A percentile compares a stretch with the other conserved stretches of the same genome.
phyloP scores from a whole-genome alignment of 2,797 vertebrate species.

The Pitangus sulphuratus region DNA sequence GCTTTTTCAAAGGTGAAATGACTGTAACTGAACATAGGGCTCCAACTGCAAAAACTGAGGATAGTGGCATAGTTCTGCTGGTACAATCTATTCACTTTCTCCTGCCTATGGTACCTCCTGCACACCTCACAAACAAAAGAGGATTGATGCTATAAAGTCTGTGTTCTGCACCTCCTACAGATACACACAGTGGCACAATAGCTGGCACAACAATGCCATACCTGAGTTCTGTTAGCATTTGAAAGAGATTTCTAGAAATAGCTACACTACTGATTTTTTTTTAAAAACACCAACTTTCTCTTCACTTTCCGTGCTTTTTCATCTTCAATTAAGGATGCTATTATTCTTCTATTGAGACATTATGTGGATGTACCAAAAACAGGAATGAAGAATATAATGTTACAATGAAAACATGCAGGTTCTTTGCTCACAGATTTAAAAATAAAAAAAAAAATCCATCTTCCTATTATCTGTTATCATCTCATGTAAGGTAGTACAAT shows the following conservation, averaged over 20 bases:
- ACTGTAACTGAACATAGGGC: not conserved
- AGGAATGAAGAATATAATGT: accelerated
- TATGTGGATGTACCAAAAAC: not conserved
- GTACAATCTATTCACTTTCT: not conserved
- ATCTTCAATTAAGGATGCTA: not conserved
- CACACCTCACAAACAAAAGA: not conserved
- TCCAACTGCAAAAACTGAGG: not conserved
- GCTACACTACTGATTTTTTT: not conserved
- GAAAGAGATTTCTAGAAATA: not conserved
- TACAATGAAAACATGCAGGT: not conserved
- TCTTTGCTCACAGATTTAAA: not conserved
- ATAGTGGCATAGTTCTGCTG: not conserved
- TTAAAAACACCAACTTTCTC: not conserved
- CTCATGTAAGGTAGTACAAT: not conserved
- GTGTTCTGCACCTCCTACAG: not conserved
- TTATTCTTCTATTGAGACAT: not conserved
- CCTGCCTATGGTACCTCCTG: not conserved
- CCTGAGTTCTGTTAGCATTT: not conserved
- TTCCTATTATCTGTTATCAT: not conserved
- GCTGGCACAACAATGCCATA: not conserved
- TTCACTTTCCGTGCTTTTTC: not conserved
- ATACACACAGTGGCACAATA: not conserved
- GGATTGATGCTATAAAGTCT: not conserved
- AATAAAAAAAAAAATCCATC: not conserved
- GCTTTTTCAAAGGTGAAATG: not conserved